A percentile compares a stretch with the other conserved stretches of the same genome.
phyloP scores from a whole-genome alignment of 2,888 invertebrate species.

The Chromoteleia sp. region DNA sequence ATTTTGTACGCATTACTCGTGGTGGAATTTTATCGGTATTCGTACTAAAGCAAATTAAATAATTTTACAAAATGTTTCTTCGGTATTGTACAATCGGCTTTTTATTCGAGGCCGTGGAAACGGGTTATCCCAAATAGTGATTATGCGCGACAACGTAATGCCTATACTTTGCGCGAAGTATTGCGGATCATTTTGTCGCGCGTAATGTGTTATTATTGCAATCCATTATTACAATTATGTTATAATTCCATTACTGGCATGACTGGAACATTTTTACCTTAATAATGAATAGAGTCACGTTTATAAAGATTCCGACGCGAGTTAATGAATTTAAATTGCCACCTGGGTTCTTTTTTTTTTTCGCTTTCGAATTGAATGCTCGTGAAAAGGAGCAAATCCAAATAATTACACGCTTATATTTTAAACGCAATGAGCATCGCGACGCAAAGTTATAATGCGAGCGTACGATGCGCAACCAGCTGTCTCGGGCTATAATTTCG shows the following conservation, averaged over 20 bases:
- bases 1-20: too few species aligned
- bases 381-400: slow-evolving; percentile 48
- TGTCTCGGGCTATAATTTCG: slow-evolving; percentile 59
- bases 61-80: too few species aligned
- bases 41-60: too few species aligned
- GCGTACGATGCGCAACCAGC: slow-evolving; percentile 46
- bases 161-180: slow-evolving; percentile 31
- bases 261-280: slow-evolving; percentile 43
- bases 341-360: slow-evolving; percentile 9
- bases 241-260: slow-evolving; percentile 52
- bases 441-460: slow-evolving; percentile 41
- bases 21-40: too few species aligned
- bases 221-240: slow-evolving; percentile 42
- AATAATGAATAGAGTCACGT: slow-evolving; percentile 46
- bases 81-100: too few species aligned
- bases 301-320: slow-evolving; percentile 30
- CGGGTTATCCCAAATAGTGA: slow-evolving; percentile 38
- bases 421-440: slow-evolving; percentile 40
- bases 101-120: slow-evolving; percentile 26
- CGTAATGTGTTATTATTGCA: slow-evolving; percentile 50
- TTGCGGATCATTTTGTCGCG: slow-evolving; percentile 45
- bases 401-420: slow-evolving; percentile 52
- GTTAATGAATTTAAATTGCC: slow-evolving; percentile 67
- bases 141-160: slow-evolving; percentile 37
- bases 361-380: slow-evolving; percentile 14